These are phyloP conservation scores for Mionectes macconnelli DNA, from an alignment of 2,113 vertebrate species.

Conservation along the genomic window DNA sequence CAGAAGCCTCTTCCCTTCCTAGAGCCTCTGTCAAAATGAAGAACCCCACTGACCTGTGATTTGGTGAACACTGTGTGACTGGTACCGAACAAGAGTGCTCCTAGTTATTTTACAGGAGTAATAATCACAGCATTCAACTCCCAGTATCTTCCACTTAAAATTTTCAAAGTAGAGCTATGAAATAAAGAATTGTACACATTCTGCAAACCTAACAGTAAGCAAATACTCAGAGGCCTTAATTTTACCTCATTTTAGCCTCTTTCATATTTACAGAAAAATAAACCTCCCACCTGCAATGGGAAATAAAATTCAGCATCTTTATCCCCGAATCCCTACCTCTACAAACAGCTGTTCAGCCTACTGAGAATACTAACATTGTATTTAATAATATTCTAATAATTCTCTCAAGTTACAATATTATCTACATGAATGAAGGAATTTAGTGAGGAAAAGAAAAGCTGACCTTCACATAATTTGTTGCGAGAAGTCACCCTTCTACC, in stretches of 20 bases:
- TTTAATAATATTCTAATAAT: not conserved
- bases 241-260: not conserved
- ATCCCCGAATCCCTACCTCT: not conserved
- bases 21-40: not conserved
- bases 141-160: not conserved
- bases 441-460: not conserved
- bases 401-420: not conserved
- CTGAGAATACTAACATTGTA: not conserved
- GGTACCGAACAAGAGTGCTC: not conserved
- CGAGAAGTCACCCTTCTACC: not conserved
- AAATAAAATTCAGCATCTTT: constrained; percentile 17
- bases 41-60: not conserved
- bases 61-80: rapidly evolving
- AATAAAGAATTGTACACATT: not conserved
- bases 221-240: not conserved
- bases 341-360: not conserved
- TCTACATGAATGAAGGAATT: not conserved
- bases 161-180: not conserved
- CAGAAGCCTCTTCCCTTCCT: not conserved
- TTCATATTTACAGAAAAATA: not conserved
- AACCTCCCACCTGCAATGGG: not conserved
- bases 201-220: not conserved
- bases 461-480: not conserved
- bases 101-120: not conserved
- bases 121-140: not conserved